Percentiles rank a stretch among this genome's conserved stretches.
phyloP scores from a whole-genome alignment of 2,888 invertebrate species.

The Phaonia tiefii region DNA sequence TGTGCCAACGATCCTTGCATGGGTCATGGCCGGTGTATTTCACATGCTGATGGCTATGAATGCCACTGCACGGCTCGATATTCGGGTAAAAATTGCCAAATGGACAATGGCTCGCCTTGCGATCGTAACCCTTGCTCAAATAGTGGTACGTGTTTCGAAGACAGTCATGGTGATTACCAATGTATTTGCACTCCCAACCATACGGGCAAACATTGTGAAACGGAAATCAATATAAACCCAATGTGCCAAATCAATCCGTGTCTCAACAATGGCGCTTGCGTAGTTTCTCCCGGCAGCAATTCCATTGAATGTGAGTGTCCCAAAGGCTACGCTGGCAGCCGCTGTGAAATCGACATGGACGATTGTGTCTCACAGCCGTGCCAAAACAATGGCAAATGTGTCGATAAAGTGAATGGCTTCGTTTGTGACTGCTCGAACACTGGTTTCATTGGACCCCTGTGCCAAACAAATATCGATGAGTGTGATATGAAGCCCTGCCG shows the following conservation, averaged over 20 bases:
- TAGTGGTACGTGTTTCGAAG: slow-evolving; percentile 87
- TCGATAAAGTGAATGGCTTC: slow-evolving; percentile 87
- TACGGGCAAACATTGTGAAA: slow-evolving; percentile 87
- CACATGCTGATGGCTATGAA: slow-evolving; percentile 87
- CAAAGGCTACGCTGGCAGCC: slow-evolving; percentile 81
- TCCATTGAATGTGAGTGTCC: slow-evolving; percentile 83
- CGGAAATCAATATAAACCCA: slow-evolving; percentile 86
- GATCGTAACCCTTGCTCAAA: slow-evolving; percentile 86
- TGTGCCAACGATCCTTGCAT: slow-evolving; percentile 91
- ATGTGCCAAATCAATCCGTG: slow-evolving; percentile 90
- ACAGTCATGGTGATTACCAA: slow-evolving; percentile 85
- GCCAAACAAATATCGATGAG: slow-evolving; percentile 91
- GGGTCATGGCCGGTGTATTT: slow-evolving; percentile 90
- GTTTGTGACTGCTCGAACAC: slow-evolving; percentile 89
- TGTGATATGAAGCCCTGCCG: slow-evolving; percentile 87
- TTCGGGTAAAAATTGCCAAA: slow-evolving; percentile 93
- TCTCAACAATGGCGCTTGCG: slow-evolving; percentile 89
- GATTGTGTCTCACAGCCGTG: slow-evolving; percentile 88
- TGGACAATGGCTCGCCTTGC: slow-evolving; percentile 89
- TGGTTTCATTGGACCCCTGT: slow-evolving; percentile 87
- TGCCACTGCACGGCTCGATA: slow-evolving; percentile 92
- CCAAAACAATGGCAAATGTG: slow-evolving; percentile 87
- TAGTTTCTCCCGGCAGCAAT: slow-evolving; percentile 83
- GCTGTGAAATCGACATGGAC: slow-evolving; percentile 86
- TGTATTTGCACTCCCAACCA: slow-evolving; percentile 87